These are phyloP conservation scores for Chrysaora quinquecirrha DNA, from an alignment of 30 jellyfish, hydroid and myxozoan species.

Conservation along the genomic window DNA sequence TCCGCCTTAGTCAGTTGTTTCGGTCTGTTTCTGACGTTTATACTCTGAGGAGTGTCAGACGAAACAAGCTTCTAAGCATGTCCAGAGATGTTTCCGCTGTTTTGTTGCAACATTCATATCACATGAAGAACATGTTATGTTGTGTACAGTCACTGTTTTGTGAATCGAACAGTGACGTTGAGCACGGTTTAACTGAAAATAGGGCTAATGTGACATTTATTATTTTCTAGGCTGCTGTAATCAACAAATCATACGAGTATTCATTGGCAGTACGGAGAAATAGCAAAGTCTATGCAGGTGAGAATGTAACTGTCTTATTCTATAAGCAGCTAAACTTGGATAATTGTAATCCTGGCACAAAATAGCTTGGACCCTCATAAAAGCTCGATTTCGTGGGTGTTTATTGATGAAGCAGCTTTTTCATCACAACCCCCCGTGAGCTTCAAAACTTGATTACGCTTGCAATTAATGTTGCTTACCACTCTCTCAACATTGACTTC, in stretches of 20 bases:
- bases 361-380: not conserved
- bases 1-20: no score
- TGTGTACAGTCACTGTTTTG: not conserved
- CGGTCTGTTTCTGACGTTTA: no score
- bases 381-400: not conserved
- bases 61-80: not conserved
- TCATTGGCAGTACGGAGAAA: constrained; percentile 31
- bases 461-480: no score
- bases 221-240: constrained; percentile 29
- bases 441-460: no score
- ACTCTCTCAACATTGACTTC: no score
- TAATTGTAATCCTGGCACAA: not conserved
- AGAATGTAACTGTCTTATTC: not conserved
- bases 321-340: not conserved
- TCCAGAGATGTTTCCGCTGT: no score
- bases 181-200: not conserved
- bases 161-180: not conserved
- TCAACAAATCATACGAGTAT: constrained; percentile 23
- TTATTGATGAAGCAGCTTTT: not conserved
- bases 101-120: not conserved
- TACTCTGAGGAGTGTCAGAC: no score
- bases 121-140: not conserved
- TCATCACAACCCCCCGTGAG: no score
- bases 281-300: constrained; percentile 21
- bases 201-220: not conserved